phyloP scores from a whole-genome alignment of 2,113 vertebrate species.

The Burhinus bistriatus region DNA sequence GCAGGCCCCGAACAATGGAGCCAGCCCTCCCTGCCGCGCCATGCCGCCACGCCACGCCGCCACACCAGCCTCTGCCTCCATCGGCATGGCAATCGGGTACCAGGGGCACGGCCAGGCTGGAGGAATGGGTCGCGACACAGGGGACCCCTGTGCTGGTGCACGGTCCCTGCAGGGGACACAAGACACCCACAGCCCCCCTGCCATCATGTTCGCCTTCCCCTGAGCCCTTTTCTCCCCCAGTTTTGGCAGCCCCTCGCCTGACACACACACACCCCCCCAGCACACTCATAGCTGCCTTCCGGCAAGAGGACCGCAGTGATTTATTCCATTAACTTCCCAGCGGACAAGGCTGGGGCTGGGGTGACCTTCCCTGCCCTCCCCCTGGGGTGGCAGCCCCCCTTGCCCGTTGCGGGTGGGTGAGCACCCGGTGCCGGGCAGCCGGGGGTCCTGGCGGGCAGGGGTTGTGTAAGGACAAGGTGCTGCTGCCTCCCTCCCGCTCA shows the following conservation, averaged over 20 bases:
- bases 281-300: background rate
- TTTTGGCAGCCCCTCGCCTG: background rate
- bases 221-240: fast-evolving
- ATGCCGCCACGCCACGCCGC: background rate
- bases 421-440: background rate
- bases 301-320: background rate
- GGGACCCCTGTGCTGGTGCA: fast-evolving
- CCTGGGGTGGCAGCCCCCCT: background rate
- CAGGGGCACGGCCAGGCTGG: background rate
- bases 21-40: background rate
- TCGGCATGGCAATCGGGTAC: background rate
- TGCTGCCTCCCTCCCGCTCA: slow-evolving; percentile 23
- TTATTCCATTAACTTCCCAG: background rate
- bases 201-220: background rate
- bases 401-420: background rate
- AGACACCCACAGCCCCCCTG: background rate
- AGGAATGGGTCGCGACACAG: fast-evolving
- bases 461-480: slow-evolving; percentile 21
- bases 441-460: background rate
- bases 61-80: background rate
- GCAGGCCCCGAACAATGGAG: slow-evolving; percentile 50
- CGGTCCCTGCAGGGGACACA: background rate
- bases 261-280: background rate
- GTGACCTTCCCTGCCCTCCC: slow-evolving; percentile 20
- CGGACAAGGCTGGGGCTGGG: background rate